These are phyloP conservation scores for Bimastos eiseni DNA, from an alignment of 2,888 invertebrate genomes.

Conservation along the genomic window DNA sequence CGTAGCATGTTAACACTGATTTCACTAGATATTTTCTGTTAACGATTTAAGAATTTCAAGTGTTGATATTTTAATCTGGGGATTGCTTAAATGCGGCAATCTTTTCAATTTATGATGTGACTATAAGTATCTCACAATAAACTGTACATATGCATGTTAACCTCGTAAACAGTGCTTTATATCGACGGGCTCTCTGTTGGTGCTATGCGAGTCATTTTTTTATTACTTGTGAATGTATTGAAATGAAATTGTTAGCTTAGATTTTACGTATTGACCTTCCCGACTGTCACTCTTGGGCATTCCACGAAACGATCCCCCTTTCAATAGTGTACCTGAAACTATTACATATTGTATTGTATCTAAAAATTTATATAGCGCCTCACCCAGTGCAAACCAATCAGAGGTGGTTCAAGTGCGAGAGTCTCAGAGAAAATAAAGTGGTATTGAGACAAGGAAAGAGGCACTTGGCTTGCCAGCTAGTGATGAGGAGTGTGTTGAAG, in stretches of 20 bases:
- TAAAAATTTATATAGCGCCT: no score
- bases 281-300: background rate
- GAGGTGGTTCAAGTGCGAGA: no score
- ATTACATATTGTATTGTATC: no score
- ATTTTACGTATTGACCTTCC: background rate
- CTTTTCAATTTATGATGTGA: no score
- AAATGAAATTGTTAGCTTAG: background rate
- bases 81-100: background rate
- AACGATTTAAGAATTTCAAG: background rate
- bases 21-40: background rate
- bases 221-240: background rate
- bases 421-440: no score
- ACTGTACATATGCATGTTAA: background rate
- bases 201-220: background rate
- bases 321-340: no score
- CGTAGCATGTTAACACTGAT: background rate
- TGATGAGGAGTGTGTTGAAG: no score
- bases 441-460: no score
- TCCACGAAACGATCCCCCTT: background rate
- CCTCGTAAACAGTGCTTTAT: background rate
- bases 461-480: no score
- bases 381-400: no score
- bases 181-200: background rate
- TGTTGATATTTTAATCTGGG: slow-evolving; percentile 3
- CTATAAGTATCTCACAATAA: background rate